Percentiles rank a stretch among this genome's conserved stretches.
Evolutionary conservation across 2,888 invertebrate genomes (phyloP).

Genomic region (Orchesella flavescens): DNA sequence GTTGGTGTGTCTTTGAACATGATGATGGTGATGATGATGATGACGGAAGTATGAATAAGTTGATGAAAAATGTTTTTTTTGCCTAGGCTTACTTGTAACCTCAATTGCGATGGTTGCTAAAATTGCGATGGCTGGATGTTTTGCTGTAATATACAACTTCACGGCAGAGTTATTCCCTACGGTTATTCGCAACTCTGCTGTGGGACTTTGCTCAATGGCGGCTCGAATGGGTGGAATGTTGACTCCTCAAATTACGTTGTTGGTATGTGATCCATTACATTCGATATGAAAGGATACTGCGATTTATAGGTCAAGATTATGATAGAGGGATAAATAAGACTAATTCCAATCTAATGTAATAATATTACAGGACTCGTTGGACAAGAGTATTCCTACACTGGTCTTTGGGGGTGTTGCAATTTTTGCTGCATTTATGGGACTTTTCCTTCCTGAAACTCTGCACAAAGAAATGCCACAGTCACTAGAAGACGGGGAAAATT

Average conservation of each 20-base stretch:
- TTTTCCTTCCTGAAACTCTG: conserved; percentile 87
- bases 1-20: too few species aligned
- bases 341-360: not conserved
- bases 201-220: conserved; percentile 89
- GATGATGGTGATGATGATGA: too few species aligned
- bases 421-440: conserved; percentile 82
- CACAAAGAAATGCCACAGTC: conserved; percentile 89
- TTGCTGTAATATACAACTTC: conserved; percentile 89
- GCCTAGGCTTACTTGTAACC: conserved; percentile 65
- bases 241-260: conserved; percentile 85
- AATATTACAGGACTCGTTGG: conserved; percentile 79
- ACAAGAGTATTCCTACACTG: conserved; percentile 85
- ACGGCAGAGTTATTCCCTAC: conserved; percentile 87
- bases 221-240: conserved; percentile 87
- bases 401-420: conserved; percentile 85
- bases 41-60: too few species aligned
- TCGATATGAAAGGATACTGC: not conserved
- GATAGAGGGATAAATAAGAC: not conserved
- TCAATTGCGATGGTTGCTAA: conserved; percentile 80
- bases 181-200: conserved; percentile 86
- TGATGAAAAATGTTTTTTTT: too few species aligned
- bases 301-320: too few species aligned
- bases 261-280: conserved; percentile 74
- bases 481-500: conserved; percentile 86
- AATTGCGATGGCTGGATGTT: conserved; percentile 87